Conservation (phyloP, 2,888 invertebrate genomes). For the Leptothorax acervorum region DNA sequence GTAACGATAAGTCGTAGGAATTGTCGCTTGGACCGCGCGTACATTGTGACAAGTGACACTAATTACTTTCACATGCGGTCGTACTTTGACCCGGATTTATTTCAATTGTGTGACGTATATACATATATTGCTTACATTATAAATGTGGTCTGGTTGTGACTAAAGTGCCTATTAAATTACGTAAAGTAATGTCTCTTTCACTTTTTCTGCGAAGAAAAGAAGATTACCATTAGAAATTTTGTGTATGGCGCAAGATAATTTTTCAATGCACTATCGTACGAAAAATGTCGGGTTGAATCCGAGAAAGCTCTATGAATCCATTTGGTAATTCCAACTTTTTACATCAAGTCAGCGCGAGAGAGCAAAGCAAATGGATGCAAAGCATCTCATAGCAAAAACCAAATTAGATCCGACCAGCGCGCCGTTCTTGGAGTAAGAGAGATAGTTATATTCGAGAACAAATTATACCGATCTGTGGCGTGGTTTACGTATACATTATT, state of each 20-base stretch:
- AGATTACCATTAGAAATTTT: not conserved
- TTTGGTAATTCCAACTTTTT: constrained; percentile 54
- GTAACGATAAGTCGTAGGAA: constrained; percentile 77
- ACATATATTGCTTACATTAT: not conserved
- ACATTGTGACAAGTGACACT: constrained; percentile 64
- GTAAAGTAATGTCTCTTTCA: not conserved
- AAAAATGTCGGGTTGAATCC: constrained; percentile 32
- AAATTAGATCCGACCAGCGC: constrained; percentile 64
- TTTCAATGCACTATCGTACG: constrained; percentile 7
- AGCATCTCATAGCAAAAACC: constrained; percentile 60
- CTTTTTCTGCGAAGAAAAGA: not conserved
- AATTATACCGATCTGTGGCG: constrained; percentile 28
- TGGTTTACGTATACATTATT: constrained; percentile 31
- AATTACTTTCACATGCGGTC: constrained; percentile 56
- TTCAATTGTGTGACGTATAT: constrained; percentile 41
- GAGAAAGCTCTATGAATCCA: constrained; percentile 41
- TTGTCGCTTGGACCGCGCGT: constrained; percentile 65
- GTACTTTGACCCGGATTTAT: constrained; percentile 50
- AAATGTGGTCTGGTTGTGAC: not conserved
- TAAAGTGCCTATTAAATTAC: not conserved
- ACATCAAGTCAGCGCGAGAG: constrained; percentile 43
- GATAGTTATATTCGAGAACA: constrained; percentile 31
- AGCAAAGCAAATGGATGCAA: constrained; percentile 57
- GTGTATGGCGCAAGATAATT: not conserved
- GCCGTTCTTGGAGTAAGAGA: constrained; percentile 38